These are phyloP conservation scores for Jacana jacana DNA, from an alignment of 2,113 vertebrate genomes.

Conservation along the genomic window DNA sequence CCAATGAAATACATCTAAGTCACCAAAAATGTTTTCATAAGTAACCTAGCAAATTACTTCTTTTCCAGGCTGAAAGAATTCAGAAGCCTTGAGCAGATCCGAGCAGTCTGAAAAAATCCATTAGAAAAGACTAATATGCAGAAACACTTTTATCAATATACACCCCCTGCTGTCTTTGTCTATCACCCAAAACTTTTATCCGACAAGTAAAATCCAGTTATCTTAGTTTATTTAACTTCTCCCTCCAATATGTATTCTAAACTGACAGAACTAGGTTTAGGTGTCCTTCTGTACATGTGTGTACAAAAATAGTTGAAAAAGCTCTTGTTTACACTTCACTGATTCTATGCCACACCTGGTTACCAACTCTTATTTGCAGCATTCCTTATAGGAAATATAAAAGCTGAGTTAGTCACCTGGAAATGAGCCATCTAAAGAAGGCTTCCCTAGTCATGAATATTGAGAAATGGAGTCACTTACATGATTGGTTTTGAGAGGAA, in stretches of 20 bases:
- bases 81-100: neutral
- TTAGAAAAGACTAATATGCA: neutral
- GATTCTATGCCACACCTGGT: constrained; percentile 84
- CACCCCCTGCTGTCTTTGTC: neutral
- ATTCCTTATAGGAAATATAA: constrained; percentile 80
- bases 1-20: neutral
- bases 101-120: neutral
- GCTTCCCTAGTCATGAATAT: constrained; percentile 11
- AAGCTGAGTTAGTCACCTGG: constrained; percentile 80
- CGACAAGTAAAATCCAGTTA: constrained; percentile 54
- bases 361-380: constrained; percentile 79
- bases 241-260: constrained; percentile 23
- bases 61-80: constrained; percentile 14
- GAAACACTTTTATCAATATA: neutral
- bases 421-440: constrained; percentile 70
- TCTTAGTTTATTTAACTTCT: constrained; percentile 45
- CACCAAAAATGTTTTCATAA: constrained; percentile 11
- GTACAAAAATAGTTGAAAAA: constrained; percentile 66
- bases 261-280: constrained; percentile 59
- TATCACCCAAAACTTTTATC: constrained; percentile 35
- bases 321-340: constrained; percentile 79
- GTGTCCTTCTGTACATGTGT: constrained; percentile 11
- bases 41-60: constrained; percentile 1
- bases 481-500: neutral
- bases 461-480: neutral